Evolutionary conservation across 2,797 vertebrate species (phyloP), one percentile per base, ranked within the genome.

Genomic region (Neosilurus mollespiculum): DNA sequence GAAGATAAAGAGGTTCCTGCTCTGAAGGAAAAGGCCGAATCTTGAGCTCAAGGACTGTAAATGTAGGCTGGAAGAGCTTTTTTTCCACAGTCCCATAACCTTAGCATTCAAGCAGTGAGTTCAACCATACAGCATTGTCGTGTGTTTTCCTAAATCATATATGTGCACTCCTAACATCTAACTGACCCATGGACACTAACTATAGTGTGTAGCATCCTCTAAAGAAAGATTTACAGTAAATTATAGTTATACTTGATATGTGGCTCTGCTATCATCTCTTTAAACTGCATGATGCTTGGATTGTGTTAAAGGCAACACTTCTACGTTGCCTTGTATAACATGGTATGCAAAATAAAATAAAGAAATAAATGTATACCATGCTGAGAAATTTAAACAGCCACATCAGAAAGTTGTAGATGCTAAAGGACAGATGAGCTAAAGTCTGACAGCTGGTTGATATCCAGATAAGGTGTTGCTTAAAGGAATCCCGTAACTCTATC

Each of bases 181-280:
- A 70, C 51, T 37, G 51, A 81, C 75, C 58, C 75, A 2, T 62
- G 58, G 75, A 62, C 75, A 61, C 30, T 62, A 78, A 78, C 75
- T 24, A 54, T 22, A 81, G 67, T 54, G 67, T 67, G 51, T 59
- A 34, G 64, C 64, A 71, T 67, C 49, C 49, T 67, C 56, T 81
- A 81, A 81, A 81, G 67, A 71, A 81, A 54, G 49, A 62, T 9
- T 30, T 22, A 43, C 22, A 62, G 58, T 62, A 77, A 78, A 78
- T 78, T 78, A 78, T 62, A 62, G 58, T 20, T 43, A 78, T 78
- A 62, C 58, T 24, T 15, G 75, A 24, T 24, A 78, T 61, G 58
- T 49, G 61, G 73, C 58, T 77, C 49, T 58, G 18, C 72, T 76
- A 59, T 76, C 58, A 78, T 62, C 75, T 61, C 56, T 30, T 43